These are phyloP conservation scores for Manis crassicaudata DNA, from an alignment of 2,797 vertebrate genomes.

Conservation along the genomic window DNA sequence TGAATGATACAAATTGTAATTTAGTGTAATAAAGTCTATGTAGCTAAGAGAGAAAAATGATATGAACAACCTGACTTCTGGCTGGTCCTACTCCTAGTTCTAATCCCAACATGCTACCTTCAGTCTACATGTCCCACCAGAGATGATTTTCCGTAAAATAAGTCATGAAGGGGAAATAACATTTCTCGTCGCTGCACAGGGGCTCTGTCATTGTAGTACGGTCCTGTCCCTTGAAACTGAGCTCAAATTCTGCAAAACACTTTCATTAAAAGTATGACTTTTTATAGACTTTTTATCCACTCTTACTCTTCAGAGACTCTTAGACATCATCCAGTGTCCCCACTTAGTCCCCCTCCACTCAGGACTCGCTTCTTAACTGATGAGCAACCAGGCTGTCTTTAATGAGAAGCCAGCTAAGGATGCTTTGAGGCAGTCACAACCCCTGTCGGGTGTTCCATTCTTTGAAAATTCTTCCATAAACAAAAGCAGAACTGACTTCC, in stretches of 20 bases:
- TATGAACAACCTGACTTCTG: conserved; percentile 28
- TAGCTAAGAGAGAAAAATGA: conserved; percentile 51
- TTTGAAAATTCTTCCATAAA: not conserved
- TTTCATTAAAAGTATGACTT: not conserved
- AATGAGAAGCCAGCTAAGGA: not conserved
- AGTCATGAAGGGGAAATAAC: not conserved
- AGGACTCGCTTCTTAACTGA: not conserved
- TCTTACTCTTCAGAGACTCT: not conserved
- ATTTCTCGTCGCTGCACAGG: not conserved
- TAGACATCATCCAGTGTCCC: not conserved
- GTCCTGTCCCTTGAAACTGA: not conserved
- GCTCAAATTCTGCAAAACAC: not conserved
- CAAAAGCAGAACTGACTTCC: not conserved
- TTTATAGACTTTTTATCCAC: not conserved
- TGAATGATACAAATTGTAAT: conserved; percentile 76
- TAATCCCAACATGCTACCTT: not conserved
- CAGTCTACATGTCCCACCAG: not conserved
- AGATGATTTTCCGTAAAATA: not conserved
- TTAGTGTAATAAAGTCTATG: conserved; percentile 65
- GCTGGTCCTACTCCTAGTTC: conserved; percentile 5
- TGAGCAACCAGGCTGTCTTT: not conserved
- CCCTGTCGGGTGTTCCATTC: not conserved
- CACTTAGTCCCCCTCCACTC: not conserved
- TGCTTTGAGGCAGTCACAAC: not conserved
- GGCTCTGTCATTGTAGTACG: not conserved